These are phyloP conservation scores for Chaetops frenatus DNA, from an alignment of 2,113 vertebrate genomes.

Conservation along the genomic window DNA sequence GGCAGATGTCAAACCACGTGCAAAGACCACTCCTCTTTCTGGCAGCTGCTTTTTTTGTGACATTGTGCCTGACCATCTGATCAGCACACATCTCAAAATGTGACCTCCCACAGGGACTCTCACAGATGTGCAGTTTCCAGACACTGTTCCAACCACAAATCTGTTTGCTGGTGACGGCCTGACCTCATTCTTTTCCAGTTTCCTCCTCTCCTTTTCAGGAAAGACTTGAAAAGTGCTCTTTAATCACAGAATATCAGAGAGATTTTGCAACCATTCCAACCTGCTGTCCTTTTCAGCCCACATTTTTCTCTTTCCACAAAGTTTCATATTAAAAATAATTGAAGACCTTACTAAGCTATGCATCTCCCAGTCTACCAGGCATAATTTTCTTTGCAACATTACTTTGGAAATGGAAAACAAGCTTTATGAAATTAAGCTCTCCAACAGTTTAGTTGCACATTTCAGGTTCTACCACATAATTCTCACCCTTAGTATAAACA, in stretches of 20 bases:
- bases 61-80: neutral
- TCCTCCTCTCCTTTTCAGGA: neutral
- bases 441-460: neutral
- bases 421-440: neutral
- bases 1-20: neutral
- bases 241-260: neutral
- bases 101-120: neutral
- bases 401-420: neutral
- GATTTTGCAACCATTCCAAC: neutral
- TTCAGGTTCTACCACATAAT: neutral
- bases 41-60: neutral
- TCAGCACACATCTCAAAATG: neutral
- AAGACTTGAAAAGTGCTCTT: neutral
- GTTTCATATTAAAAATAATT: neutral
- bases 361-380: neutral
- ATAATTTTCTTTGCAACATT: neutral
- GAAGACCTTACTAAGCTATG: neutral
- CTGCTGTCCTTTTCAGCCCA: neutral
- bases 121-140: neutral
- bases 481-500: neutral
- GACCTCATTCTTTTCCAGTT: neutral
- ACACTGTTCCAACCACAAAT: neutral
- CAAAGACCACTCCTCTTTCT: neutral
- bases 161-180: neutral
- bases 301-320: neutral